Base-by-base conservation (phyloP, 2,797 vertebrate genomes). In the Clarias fuscus region DNA sequence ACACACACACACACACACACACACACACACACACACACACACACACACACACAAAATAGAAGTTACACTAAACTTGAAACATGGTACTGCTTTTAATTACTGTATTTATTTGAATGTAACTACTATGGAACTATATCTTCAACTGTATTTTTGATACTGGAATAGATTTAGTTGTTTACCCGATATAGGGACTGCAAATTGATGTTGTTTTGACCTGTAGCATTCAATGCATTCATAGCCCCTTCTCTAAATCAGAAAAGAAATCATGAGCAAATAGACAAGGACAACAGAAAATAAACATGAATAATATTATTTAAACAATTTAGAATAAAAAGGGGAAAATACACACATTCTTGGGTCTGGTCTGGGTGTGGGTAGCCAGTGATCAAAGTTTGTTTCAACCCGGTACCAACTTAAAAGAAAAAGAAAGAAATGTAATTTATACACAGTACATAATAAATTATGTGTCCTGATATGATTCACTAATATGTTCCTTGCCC, bases 311-410 rank as follows among this genome's bases (percentile, higher is more conserved):
- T 48, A 70, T 37, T 71, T 27, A 48, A 37, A 30, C 14, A 14
- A 83, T 2, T 58, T 40, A 40, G 20, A 15, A 37, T 61, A 65
- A 33, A 73, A 18, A 1, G 4, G 61, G 65, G 62, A n/a, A 86
- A 84, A 79, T 37, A 37, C 83, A 30, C 81, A 97, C 98, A 96
- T 96, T 83, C 97, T 93, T 79, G 95, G 91, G 37, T 98, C 97
- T 27, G 0, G 72, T 84, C 93, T 86, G 5, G 96, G 96, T 18
- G 94, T 88, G 1, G 96, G 94, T 43, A 91, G 95, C 98, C 98
- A 99, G 67, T 99, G 98, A 91, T 99, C 98, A 82, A 95, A 97
- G 90, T 99, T 99, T 0, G 97, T 98, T 93, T 99, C 97, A 43
- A 99, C 97, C 91, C 93, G 95, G 94, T 93, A 99, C 98, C 98